Evolutionary conservation across 2,888 invertebrate genomes (phyloP), one percentile per base, ranked within the genome.

Genomic region (Spodoptera exigua): DNA sequence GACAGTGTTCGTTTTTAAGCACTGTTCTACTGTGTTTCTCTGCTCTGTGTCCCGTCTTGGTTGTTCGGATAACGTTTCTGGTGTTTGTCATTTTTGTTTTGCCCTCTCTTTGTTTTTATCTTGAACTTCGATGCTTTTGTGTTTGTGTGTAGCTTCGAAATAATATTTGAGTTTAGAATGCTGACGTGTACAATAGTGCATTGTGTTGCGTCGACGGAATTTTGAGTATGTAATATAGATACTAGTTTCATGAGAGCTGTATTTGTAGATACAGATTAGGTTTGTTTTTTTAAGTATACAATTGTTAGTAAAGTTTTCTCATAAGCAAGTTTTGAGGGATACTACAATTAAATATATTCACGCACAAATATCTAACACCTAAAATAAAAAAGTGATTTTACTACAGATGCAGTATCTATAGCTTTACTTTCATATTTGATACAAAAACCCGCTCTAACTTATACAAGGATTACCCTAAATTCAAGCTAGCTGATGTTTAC

Each of bases 61-160:
- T 63, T 16, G 43, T 27, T 27, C 43, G 61, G 70, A 53, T 72
- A 70, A 67, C 64, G 66, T 58, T 44, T 21, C 32, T 49, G 53
- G 36, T 59, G 72, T 76, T 74, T 76, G 76, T 76, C 76, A 76
- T 70, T 74, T 71, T 70, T 65, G 72, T 68, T 76, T 72, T 56
- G 56, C 60, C 44, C 41, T 47, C 44, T 63, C 48, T 10, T 47
- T 34, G 53, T 63, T 70, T 70, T 70, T 70, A 65, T 70, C 62
- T 41, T 34, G 54, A 59, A 64, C 47, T 55, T 55, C 64, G 47
- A 68, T 45, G 64, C 64, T 64, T 69, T 59, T 64, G 54, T 58
- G 41, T 60, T 64, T 69, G 54, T 64, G 54, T 58, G 41, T 60
- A 34, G 49, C 36, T 61, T 52, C 41, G 52, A 74, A 57, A 60